Percentiles rank a stretch among this genome's conserved stretches.
These are phyloP conservation scores for Gallinago jamesoni DNA, from an alignment of 2,113 vertebrate genomes.

Conservation along the genomic window DNA sequence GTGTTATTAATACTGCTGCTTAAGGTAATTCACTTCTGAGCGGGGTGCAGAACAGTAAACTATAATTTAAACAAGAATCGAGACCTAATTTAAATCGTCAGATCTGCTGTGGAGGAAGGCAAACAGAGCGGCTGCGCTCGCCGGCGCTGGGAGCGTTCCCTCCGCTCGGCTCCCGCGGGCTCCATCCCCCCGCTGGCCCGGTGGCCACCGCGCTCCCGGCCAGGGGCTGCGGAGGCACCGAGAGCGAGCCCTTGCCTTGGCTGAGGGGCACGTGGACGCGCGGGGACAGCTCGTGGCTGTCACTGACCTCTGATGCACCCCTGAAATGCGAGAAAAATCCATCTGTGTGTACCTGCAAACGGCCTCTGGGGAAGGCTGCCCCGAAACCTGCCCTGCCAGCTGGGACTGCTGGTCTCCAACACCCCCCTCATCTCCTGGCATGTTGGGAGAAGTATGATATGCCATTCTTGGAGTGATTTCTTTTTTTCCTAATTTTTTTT, in stretches of 20 bases:
- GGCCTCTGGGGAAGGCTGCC: accelerated
- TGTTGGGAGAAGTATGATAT: accelerated
- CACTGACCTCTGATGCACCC: accelerated
- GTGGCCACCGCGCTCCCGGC: not conserved
- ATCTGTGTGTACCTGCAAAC: accelerated
- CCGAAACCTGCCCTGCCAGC: not conserved
- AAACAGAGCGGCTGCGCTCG: conserved; percentile 57
- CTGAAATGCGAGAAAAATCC: not conserved
- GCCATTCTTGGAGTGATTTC: accelerated
- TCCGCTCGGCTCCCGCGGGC: not conserved
- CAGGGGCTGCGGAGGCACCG: not conserved
- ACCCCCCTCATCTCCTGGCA: accelerated
- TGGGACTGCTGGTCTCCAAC: accelerated
- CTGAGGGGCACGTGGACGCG: accelerated
- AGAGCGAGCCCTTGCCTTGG: not conserved
- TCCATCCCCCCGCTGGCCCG: not conserved
- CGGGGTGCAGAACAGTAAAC: conserved; percentile 84
- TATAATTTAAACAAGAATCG: conserved; percentile 86
- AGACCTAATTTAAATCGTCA: conserved; percentile 83
- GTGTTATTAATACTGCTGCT: conserved; percentile 86
- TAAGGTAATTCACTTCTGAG: conserved; percentile 86
- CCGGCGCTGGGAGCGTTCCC: conserved; percentile 13
- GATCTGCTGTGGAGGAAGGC: conserved; percentile 76
- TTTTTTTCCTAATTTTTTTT: not conserved
- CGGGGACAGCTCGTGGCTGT: not conserved